Base-by-base conservation (phyloP, 2,113 vertebrate species). In the Boulengeromyrus knoepffleri region DNA sequence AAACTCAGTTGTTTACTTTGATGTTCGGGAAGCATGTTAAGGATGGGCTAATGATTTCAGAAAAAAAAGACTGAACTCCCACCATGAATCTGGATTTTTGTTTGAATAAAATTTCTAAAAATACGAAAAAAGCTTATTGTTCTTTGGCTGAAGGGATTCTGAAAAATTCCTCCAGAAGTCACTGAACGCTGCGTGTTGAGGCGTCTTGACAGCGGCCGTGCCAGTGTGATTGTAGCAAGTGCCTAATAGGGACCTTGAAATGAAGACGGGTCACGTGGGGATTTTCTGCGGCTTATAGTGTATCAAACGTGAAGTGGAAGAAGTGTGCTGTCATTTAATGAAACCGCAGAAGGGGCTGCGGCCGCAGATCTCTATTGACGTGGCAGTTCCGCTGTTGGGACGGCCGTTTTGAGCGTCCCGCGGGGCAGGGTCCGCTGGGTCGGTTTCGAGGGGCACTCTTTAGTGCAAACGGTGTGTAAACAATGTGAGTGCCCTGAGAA, bases 401-500 rank as follows among this genome's bases (percentile, higher is more conserved):
- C 27, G 84, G 83, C 77, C 24, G 39, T 74, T 85, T 86, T 84
- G 85, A 58, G 85, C 42, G 21, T 88, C 89, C 88, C 85, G 62
- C 3, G n/a, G 19, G 87, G 90, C n/a, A 15, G 56, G 53, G 45
- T 46, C 66, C 86, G n/a, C 46, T 19, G 62, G 46, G 58, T 49
- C 50, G 27, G 85, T 58, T 87, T 88, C 27, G 49, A 70, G 88
- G 90, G 91, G 91, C 90, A 89, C 58, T 87, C 86, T 90, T 90
- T 89, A 92, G 92, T 90, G 86, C 89, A 91, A 90, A 88, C 50
- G 89, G 92, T 93, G 89, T 91, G 91, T 90, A 93, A 93, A 92
- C 92, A 93, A 90, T 92, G 91, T 62, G 83, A 86, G 89, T 90
- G 91, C 92, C 90, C 90, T 92, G 90, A 90, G 90, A 92, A 90